Evolutionary conservation across 1,140 invertebrate genomes (phyloP).

Genomic region (Drosophila albomicans): DNA sequence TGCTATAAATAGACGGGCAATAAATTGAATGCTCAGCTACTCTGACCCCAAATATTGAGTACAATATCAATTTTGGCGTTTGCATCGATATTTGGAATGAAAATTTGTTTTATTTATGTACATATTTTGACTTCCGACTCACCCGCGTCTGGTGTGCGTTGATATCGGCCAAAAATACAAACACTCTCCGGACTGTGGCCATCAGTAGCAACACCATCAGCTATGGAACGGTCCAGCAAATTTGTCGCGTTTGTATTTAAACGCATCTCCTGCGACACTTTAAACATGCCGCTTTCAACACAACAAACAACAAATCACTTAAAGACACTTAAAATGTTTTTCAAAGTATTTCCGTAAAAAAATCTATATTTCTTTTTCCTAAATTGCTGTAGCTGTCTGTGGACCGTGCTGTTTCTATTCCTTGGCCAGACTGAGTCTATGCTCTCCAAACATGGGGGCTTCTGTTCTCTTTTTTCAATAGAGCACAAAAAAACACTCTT

Average conservation of each 20-base stretch:
- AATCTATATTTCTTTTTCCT: constrained; percentile 33
- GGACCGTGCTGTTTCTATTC: constrained; percentile 50
- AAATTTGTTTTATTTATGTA: too few species aligned
- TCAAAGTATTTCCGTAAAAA: constrained; percentile 43
- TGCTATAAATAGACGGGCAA: constrained; percentile 58
- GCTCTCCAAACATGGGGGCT: not conserved
- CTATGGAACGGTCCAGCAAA: constrained; percentile 17
- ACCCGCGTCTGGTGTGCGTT: constrained; percentile 82
- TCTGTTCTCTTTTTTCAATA: constrained; percentile 18
- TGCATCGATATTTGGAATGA: too few species aligned
- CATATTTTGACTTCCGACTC: constrained; percentile 60
- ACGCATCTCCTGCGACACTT: constrained; percentile 82
- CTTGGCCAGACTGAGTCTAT: constrained; percentile 60
- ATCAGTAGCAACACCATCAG: constrained; percentile 42
- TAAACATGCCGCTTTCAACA: constrained; percentile 65
- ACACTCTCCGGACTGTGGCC: constrained; percentile 58
- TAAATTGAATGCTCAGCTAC: not conserved
- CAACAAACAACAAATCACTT: constrained; percentile 27
- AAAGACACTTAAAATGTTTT: constrained; percentile 33
- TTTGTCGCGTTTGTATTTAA: constrained; percentile 62
- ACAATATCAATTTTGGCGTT: too few species aligned
- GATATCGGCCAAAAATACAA: constrained; percentile 81
- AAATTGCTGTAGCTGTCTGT: constrained; percentile 24
- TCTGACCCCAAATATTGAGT: too few species aligned
- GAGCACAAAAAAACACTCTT: constrained; percentile 33